A percentile compares a stretch with the other conserved stretches of the same genome.
Conservation (phyloP, 2,888 invertebrate genomes). For the Crocallis elinguaria region DNA sequence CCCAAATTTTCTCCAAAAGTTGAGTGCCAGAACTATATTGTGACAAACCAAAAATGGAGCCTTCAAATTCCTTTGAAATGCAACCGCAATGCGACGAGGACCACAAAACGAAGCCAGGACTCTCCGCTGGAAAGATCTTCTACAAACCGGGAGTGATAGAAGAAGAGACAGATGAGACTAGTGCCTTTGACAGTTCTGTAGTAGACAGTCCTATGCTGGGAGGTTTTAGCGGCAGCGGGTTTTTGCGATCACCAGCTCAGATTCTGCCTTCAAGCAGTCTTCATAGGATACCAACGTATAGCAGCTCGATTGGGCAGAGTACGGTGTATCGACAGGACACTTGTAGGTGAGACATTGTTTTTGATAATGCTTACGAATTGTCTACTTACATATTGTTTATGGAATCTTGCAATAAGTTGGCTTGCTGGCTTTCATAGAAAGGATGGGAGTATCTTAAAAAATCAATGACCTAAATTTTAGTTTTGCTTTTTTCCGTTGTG, state of each 20-base stretch:
- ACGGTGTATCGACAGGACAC: constrained; percentile 83
- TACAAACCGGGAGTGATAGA: constrained; percentile 76
- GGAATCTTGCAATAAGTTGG: no score
- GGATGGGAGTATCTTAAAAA: no score
- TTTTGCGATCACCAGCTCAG: constrained; percentile 62
- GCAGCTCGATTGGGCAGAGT: constrained; percentile 85
- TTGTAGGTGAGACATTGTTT: constrained; percentile 70
- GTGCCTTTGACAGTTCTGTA: constrained; percentile 74
- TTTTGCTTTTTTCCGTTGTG: no score
- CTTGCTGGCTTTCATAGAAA: no score
- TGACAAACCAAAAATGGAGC: constrained; percentile 63
- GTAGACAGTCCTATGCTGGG: constrained; percentile 75
- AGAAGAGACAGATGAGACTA: constrained; percentile 79
- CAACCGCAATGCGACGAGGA: constrained; percentile 60
- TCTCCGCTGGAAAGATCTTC: constrained; percentile 77
- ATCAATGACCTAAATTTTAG: no score
- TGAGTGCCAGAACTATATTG: constrained; percentile 48
- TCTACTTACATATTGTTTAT: no score
- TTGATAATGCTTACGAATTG: no score
- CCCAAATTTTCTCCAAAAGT: constrained; percentile 6
- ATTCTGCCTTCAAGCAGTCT: constrained; percentile 78
- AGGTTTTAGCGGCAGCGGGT: constrained; percentile 58
- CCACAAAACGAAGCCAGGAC: constrained; percentile 53
- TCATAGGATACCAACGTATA: constrained; percentile 85
- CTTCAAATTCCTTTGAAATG: constrained; percentile 71